Evolutionary conservation across 2,113 vertebrate species (phyloP).

Genomic region (Hippolais icterina): DNA sequence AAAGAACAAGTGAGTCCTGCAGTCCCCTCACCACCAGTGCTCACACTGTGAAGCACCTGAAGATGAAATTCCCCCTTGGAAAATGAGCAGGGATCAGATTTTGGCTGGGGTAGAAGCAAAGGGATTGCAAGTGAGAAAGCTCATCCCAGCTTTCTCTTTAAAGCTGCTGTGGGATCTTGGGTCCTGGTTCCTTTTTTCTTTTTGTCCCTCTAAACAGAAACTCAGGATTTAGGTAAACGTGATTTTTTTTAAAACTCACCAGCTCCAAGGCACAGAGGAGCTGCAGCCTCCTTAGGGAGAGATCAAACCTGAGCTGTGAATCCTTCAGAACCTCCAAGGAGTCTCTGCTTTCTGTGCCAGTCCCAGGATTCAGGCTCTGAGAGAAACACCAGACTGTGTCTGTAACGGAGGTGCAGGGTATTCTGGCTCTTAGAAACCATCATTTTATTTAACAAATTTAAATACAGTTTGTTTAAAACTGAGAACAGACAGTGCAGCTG

Average conservation of each 20-base stretch:
- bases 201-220: background rate
- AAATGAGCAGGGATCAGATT: background rate
- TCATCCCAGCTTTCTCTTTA: background rate
- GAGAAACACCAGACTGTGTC: background rate
- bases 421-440: constrained; percentile 75
- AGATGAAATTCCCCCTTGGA: background rate
- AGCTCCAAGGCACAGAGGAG: constrained; percentile 3
- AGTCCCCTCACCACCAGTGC: background rate
- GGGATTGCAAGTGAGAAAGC: background rate
- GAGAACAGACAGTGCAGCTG: constrained; percentile 59
- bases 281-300: background rate
- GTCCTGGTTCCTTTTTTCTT: background rate
- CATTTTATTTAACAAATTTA: constrained; percentile 74
- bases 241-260: background rate
- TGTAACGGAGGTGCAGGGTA: background rate
- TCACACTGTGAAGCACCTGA: background rate
- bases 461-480: constrained; percentile 77
- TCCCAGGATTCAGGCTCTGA: background rate
- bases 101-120: background rate
- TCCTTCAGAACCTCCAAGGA: background rate
- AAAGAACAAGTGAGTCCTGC: background rate
- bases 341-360: background rate
- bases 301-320: background rate
- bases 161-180: background rate
- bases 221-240: background rate